Evolutionary conservation across 2,113 vertebrate genomes (phyloP), one percentile per base, ranked within the genome.

Genomic region (Eonycteris spelaea): DNA sequence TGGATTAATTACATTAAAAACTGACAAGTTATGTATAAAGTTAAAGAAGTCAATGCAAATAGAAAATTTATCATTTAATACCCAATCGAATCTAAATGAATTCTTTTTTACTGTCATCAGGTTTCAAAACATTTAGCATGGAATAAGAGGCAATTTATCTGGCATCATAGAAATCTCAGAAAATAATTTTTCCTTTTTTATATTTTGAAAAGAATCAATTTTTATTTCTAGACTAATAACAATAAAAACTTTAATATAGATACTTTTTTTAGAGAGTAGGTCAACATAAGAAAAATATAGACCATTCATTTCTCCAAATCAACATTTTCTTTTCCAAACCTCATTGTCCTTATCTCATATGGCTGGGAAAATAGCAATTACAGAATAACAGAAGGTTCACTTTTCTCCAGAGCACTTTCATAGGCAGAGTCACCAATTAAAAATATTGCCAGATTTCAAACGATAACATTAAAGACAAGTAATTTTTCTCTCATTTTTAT

Each of bases 21-120:
- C 86, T 94, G 97, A 97, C 96, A 96, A 48, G 94, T 91, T 96
- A 98, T 95, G 86, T 94, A 92, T 91, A 95, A 97, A 97, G 95
- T 97, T 97, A 97, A 97, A 95, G 95, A 97, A 97, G 88, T 63
- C 93, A 95, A 93, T 80, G 85, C 96, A 97, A 98, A 98, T 91
- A 97, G 94, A 97, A 97, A 97, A 96, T 97, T 96, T 98, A 97
- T 98, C 97, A 95, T 96, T 97, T 96, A 96, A 97, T 97, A 95
- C 82, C 86, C 97, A 95, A 93, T 87, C 95, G 94, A 97, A 97
- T 97, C 92, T 96, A 95, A 97, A 97, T 97, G 94, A 97, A 98
- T 94, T 98, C 92, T 94, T 96, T 96, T 96, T 92, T 94, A 96
- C 88, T 97, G 97, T 97, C 94, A 97, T 96, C 70, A 73, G 82